Conservation (phyloP, 2,113 vertebrate species). For the Mus spicilegus region DNA sequence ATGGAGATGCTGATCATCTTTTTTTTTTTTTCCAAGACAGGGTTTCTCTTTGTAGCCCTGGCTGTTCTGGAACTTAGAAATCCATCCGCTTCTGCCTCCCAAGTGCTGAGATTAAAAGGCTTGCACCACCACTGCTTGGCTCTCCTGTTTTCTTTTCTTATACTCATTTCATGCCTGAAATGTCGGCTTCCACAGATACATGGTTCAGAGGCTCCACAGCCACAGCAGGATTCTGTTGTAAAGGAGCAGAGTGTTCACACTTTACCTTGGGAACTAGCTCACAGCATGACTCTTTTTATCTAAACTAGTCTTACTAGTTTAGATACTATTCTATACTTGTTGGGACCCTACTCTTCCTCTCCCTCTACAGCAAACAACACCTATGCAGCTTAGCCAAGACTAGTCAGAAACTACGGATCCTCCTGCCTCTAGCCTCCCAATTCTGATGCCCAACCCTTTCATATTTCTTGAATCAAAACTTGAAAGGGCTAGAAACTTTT, state of each 20-base stretch:
- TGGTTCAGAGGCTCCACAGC: neutral
- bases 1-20: neutral
- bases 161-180: neutral
- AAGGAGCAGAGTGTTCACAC: neutral
- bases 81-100: too few relatives aligned
- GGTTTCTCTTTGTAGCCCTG: too few relatives aligned
- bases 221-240: neutral
- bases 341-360: neutral
- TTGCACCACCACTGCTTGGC: neutral
- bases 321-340: neutral
- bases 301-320: neutral
- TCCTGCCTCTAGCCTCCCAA: neutral
- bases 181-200: neutral
- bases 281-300: neutral
- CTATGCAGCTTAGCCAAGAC: neutral
- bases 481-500: neutral
- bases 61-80: too few relatives aligned
- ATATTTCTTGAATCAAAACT: conserved; percentile 18
- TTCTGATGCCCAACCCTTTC: neutral
- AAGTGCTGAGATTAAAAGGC: too few relatives aligned
- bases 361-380: neutral
- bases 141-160: neutral
- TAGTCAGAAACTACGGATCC: neutral
- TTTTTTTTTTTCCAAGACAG: too few relatives aligned
- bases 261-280: neutral